Evolutionary conservation across 1,140 invertebrate species (phyloP).

Genomic region (Diorhabda carinulata): DNA sequence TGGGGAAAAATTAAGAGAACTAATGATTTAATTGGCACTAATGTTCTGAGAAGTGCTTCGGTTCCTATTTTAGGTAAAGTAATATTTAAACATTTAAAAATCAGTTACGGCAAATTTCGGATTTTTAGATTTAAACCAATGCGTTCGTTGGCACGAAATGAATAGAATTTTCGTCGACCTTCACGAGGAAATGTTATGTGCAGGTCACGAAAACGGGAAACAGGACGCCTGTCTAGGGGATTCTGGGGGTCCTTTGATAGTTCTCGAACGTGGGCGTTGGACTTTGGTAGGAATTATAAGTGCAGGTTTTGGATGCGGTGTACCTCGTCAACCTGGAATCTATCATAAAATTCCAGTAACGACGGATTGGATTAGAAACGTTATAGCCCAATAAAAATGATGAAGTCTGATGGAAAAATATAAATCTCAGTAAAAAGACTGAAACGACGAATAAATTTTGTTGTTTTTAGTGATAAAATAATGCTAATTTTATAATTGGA

Average conservation of each 20-base stretch:
- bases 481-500: too few relatives aligned
- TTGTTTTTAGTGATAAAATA: too few relatives aligned
- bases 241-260: slow-evolving; percentile 77
- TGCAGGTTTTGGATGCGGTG: slow-evolving; percentile 80
- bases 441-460: too few relatives aligned
- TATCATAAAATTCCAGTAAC: slow-evolving; percentile 74
- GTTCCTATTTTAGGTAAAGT: slow-evolving; percentile 72
- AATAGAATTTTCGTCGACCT: slow-evolving; percentile 72
- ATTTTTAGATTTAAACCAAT: slow-evolving; percentile 59
- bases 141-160: slow-evolving; percentile 72
- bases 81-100: neutral
- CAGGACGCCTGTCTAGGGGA: slow-evolving; percentile 82
- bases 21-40: slow-evolving; percentile 70
- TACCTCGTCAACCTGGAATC: slow-evolving; percentile 81
- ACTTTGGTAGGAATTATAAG: slow-evolving; percentile 80
- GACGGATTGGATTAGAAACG: slow-evolving; percentile 63
- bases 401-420: neutral
- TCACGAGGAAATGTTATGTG: slow-evolving; percentile 77
- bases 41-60: slow-evolving; percentile 71
- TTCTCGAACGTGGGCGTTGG: slow-evolving; percentile 61
- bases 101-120: neutral
- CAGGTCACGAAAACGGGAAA: slow-evolving; percentile 74
- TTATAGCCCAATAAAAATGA: slow-evolving; percentile 41
- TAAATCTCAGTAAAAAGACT: too few relatives aligned
- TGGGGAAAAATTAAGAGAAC: slow-evolving; percentile 82